Percentiles rank a stretch among this genome's conserved stretches.
phyloP scores from a whole-genome alignment of 2,797 vertebrate species.

The Notolepis coatsorum region DNA sequence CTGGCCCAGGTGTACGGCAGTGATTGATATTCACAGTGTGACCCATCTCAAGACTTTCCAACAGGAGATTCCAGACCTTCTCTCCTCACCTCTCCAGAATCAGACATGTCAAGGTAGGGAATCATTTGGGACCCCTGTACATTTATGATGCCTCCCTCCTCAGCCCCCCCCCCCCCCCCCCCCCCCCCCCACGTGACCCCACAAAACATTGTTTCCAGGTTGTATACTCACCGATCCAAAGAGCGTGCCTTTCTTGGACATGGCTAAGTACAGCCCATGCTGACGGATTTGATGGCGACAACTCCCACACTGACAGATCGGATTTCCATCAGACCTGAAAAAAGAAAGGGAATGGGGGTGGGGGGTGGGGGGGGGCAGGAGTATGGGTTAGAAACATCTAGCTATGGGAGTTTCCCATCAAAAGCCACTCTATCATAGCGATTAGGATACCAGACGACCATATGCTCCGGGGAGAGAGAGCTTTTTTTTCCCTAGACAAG shows the following conservation, averaged over 20 bases:
- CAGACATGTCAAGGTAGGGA: slow-evolving; percentile 25
- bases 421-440: slow-evolving; percentile 72
- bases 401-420: slow-evolving; percentile 71
- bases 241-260: slow-evolving; percentile 92
- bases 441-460: slow-evolving; percentile 70
- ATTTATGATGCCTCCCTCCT: slow-evolving; percentile 17
- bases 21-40: slow-evolving; percentile 63
- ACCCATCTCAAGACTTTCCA: slow-evolving; percentile 54
- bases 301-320: slow-evolving; percentile 92
- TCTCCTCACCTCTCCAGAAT: slow-evolving; percentile 38
- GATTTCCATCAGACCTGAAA: slow-evolving; percentile 93
- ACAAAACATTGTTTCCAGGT: slow-evolving; percentile 55
- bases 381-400: slow-evolving; percentile 71
- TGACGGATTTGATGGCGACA: slow-evolving; percentile 92
- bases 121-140: slow-evolving; percentile 53
- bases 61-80: slow-evolving; percentile 38
- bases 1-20: slow-evolving; percentile 62
- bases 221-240: slow-evolving; percentile 93
- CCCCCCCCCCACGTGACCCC: slow-evolving; percentile 50
- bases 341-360: slow-evolving; percentile 54
- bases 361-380: slow-evolving; percentile 46
- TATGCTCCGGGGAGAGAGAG: slow-evolving; percentile 42
- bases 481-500: slow-evolving; percentile 29
- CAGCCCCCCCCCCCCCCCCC: neutral
- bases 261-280: slow-evolving; percentile 94